Evolutionary conservation across 1,140 invertebrate species (phyloP).

Genomic region (Callitettix versicolor): DNA sequence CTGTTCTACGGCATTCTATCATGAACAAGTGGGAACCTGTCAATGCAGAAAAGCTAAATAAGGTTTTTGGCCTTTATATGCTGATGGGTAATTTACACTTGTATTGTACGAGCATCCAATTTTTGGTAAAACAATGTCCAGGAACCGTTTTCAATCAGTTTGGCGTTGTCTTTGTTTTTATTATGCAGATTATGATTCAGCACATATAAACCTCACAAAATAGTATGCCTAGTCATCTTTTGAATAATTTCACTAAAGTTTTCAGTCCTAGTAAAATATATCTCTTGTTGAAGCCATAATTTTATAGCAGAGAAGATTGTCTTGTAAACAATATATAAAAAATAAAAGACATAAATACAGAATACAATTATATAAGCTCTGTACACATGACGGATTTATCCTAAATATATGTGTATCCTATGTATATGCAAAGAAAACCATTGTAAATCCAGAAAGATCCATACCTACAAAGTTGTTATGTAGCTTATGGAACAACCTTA

Average conservation of each 20-base stretch:
- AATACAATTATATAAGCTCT: conserved; percentile 29
- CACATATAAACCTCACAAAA: not conserved
- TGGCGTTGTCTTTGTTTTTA: too few species aligned
- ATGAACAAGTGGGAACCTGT: too few species aligned
- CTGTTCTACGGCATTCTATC: too few species aligned
- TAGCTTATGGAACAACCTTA: conserved; percentile 28
- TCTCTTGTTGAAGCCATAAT: conserved; percentile 26
- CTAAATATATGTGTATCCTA: conserved; percentile 15
- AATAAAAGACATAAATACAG: conserved; percentile 30
- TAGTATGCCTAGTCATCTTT: not conserved
- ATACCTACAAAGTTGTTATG: conserved; percentile 13
- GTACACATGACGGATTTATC: conserved; percentile 15
- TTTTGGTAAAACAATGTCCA: not conserved
- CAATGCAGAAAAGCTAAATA: not conserved
- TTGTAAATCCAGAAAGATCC: conserved; percentile 1
- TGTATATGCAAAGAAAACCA: conserved; percentile 4
- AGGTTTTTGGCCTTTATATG: not conserved
- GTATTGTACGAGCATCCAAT: conserved; percentile 1
- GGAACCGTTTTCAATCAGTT: not conserved
- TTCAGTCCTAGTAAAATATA: conserved; percentile 19
- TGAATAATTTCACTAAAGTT: not conserved
- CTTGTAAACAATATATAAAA: conserved; percentile 30
- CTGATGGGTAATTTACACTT: conserved; percentile 2
- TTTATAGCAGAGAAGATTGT: conserved; percentile 28
- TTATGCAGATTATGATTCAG: not conserved